Evolutionary conservation across 2,797 vertebrate species (phyloP).

Genomic region (Macrochelys suwanniensis): DNA sequence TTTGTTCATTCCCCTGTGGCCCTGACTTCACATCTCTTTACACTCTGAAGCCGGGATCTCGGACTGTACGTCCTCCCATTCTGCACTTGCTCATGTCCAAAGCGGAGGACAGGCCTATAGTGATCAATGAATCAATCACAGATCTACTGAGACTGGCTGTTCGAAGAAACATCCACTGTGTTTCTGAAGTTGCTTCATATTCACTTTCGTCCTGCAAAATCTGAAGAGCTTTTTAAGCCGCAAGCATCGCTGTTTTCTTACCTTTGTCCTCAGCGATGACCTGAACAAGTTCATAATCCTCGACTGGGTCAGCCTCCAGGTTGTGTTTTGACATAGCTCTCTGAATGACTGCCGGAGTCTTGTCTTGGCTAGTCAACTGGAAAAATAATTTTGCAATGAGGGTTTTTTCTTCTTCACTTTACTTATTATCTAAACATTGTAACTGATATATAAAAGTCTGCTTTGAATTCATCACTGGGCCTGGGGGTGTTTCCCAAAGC

Average conservation of each 20-base stretch:
- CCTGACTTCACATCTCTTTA: background rate
- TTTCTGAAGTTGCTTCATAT: background rate
- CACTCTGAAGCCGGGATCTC: background rate
- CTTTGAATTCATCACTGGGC: background rate
- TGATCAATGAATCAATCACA: background rate
- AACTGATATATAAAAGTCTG: background rate
- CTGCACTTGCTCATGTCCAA: background rate
- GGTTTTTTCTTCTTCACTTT: background rate
- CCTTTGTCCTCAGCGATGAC: constrained; percentile 95
- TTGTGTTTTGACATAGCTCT: constrained; percentile 95
- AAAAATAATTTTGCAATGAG: constrained; percentile 1
- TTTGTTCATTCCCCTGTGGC: background rate
- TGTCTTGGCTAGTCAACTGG: constrained; percentile 95
- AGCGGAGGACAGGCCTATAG: background rate
- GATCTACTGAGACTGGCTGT: background rate
- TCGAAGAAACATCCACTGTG: background rate
- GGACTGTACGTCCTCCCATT: background rate
- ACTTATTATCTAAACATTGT: accelerated
- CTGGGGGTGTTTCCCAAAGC: background rate
- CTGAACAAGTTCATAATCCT: constrained; percentile 93
- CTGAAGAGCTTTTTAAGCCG: background rate
- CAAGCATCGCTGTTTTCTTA: constrained; percentile 62
- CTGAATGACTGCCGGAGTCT: constrained; percentile 91
- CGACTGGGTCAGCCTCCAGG: constrained; percentile 86
- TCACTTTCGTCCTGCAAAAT: background rate